Conservation (phyloP, 2,888 invertebrate species). For the Clostera curtula region DNA sequence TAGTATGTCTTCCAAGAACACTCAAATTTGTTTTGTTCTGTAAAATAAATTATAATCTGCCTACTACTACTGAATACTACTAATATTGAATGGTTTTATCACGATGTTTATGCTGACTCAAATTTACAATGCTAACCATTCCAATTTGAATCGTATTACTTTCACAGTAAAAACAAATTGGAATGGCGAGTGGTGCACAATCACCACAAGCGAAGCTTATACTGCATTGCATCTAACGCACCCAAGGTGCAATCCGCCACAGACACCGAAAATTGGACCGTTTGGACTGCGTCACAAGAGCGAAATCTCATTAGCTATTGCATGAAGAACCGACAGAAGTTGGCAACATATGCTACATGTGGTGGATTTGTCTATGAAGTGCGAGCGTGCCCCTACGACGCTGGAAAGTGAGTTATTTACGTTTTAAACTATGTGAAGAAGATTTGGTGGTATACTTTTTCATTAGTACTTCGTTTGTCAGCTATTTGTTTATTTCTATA, state of each 20-base stretch:
- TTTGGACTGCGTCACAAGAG: slow-evolving; percentile 79
- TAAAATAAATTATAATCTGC: no score
- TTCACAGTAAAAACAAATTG: slow-evolving; percentile 48
- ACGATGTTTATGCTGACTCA: no score
- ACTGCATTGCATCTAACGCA: slow-evolving; percentile 72
- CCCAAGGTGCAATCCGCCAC: slow-evolving; percentile 31
- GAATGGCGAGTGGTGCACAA: slow-evolving; percentile 48
- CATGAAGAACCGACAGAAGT: slow-evolving; percentile 39
- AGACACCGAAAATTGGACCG: slow-evolving; percentile 29
- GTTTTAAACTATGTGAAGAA: not conserved
- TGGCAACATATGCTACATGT: slow-evolving; percentile 69
- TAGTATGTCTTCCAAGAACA: no score
- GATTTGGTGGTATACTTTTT: not conserved
- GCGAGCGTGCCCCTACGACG: slow-evolving; percentile 80
- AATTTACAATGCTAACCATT: slow-evolving; percentile 2
- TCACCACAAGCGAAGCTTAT: slow-evolving; percentile 76
- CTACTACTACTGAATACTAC: no score
- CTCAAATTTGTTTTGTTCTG: no score
- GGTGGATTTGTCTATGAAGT: slow-evolving; percentile 79
- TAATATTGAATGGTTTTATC: no score
- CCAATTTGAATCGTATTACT: slow-evolving; percentile 1
- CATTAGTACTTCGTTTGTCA: no score
- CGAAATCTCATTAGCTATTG: slow-evolving; percentile 71
- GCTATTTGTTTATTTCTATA: no score
- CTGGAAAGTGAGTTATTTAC: slow-evolving; percentile 68